These are phyloP conservation scores for Aratinga solstitialis DNA, from an alignment of 2,797 vertebrate genomes.

Conservation along the genomic window DNA sequence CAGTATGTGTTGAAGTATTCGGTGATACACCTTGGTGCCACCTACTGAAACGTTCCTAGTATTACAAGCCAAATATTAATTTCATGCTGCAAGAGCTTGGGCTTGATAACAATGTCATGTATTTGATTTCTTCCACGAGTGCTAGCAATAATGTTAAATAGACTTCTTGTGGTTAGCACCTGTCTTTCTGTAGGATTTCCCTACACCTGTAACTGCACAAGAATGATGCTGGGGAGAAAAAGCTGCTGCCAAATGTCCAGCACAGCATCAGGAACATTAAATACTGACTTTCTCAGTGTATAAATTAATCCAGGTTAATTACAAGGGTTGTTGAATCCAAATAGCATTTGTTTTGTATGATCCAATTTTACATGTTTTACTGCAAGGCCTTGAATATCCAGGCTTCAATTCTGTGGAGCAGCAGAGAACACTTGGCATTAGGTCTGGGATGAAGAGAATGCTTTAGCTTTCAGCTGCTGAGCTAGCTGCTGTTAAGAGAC, in stretches of 20 bases:
- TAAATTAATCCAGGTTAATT: neutral
- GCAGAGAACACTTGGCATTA: neutral
- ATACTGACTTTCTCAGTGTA: neutral
- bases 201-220: neutral
- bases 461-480: neutral
- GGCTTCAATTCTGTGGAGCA: neutral
- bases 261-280: neutral
- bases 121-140: neutral
- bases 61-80: neutral
- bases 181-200: neutral
- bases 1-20: neutral
- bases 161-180: neutral
- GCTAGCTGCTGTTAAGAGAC: neutral
- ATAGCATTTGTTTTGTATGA: neutral
- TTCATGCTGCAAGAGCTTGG: neutral
- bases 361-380: neutral
- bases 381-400: neutral
- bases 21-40: neutral
- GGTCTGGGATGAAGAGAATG: neutral
- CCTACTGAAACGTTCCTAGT: neutral
- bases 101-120: neutral
- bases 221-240: neutral
- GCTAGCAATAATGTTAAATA: neutral
- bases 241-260: neutral
- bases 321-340: neutral